These are phyloP conservation scores for Scomber scombrus DNA, from an alignment of 2,113 vertebrate genomes.

Conservation along the genomic window DNA sequence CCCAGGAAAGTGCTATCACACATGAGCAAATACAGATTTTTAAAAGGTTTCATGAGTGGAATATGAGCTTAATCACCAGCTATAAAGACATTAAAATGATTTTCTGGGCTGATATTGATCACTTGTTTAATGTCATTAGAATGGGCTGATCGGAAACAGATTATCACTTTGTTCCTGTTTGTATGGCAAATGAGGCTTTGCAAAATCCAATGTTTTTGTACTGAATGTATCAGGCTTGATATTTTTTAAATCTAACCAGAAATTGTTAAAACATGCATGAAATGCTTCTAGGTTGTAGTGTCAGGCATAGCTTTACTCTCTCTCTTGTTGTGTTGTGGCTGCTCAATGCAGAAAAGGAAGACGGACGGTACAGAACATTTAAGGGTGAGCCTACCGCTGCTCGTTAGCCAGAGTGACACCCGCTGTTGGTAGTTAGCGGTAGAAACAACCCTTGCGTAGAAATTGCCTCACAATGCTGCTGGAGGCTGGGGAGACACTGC, in stretches of 20 bases:
- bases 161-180: no score
- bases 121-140: no score
- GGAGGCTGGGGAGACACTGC: constrained; percentile 11
- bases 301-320: not conserved
- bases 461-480: not conserved
- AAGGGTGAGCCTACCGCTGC: constrained; percentile 35
- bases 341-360: constrained; percentile 67
- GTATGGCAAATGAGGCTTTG: no score
- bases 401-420: constrained; percentile 5
- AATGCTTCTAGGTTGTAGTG: not conserved
- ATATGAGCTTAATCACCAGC: no score
- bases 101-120: no score
- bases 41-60: no score
- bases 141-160: no score
- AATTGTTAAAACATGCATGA: not conserved
- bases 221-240: no score
- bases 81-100: no score
- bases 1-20: no score
- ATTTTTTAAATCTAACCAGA: not conserved
- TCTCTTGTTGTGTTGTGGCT: constrained; percentile 37
- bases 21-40: no score
- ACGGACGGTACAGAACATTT: constrained; percentile 28
- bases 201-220: no score
- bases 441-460: constrained; percentile 5
- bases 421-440: not conserved